A percentile compares a stretch with the other conserved stretches of the same genome.
phyloP scores from a whole-genome alignment of 1,140 invertebrate genomes.

The Drosophila ercepeae region DNA sequence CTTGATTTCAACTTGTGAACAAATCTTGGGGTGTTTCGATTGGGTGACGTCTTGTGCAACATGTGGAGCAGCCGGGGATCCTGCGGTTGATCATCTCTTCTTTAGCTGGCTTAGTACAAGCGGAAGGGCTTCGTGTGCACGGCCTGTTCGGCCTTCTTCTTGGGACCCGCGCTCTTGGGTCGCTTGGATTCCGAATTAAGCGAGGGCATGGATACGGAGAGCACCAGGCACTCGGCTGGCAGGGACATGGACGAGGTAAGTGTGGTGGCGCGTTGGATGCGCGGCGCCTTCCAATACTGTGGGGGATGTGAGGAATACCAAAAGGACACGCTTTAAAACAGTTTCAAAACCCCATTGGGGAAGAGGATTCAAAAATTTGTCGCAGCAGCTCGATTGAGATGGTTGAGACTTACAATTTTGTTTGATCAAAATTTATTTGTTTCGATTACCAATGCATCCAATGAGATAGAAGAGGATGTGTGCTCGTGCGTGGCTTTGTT shows the following conservation, averaged over 20 bases:
- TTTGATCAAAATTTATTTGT: constrained; percentile 57
- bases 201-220: constrained; percentile 83
- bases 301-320: constrained; percentile 21
- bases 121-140: constrained; percentile 81
- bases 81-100: constrained; percentile 1
- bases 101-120: constrained; percentile 58
- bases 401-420: constrained; percentile 73
- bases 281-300: constrained; percentile 80
- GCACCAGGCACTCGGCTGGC: constrained; percentile 81
- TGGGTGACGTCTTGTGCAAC: constrained; percentile 45
- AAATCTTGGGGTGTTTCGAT: constrained; percentile 50
- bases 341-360: background rate
- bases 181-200: constrained; percentile 74
- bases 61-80: constrained; percentile 29
- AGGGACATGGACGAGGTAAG: constrained; percentile 83
- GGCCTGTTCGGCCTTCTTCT: constrained; percentile 77
- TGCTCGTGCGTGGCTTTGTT: constrained; percentile 63
- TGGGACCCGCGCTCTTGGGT: constrained; percentile 79
- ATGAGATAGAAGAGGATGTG: constrained; percentile 67
- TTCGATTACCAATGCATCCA: constrained; percentile 77
- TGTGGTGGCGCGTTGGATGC: constrained; percentile 79
- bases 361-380: constrained; percentile 18
- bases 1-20: constrained; percentile 61
- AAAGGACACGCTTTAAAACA: background rate
- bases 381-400: constrained; percentile 57